phyloP scores from a whole-genome alignment of 2,888 invertebrate species.

The Aromia moschata region DNA sequence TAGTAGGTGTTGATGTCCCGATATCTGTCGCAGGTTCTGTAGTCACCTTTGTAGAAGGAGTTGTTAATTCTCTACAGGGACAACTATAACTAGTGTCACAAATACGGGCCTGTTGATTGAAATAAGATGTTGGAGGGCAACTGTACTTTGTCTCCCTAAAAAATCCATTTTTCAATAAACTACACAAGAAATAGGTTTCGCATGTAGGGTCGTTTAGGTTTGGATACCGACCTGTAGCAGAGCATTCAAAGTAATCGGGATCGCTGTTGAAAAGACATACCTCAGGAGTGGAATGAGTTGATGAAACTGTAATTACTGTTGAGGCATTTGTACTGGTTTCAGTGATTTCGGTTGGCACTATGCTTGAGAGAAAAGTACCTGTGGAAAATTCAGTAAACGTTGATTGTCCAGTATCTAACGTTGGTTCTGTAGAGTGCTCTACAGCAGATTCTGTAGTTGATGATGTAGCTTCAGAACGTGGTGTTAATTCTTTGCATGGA shows the following conservation, averaged over 20 bases:
- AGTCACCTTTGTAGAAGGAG: constrained; percentile 3
- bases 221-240: constrained; percentile 33
- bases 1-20: not conserved
- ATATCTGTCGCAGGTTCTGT: not conserved
- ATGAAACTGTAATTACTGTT: not conserved
- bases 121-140: constrained; percentile 62
- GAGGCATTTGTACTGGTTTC: not conserved
- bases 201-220: constrained; percentile 56
- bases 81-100: constrained; percentile 49
- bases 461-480: no score
- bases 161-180: constrained; percentile 52
- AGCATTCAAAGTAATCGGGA: constrained; percentile 31
- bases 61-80: constrained; percentile 34
- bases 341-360: not conserved
- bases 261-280: constrained; percentile 23
- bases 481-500: constrained; percentile 11
- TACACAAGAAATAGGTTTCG: constrained; percentile 62
- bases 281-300: not conserved
- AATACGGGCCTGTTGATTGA: constrained; percentile 57
- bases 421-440: no score
- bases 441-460: no score
- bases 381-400: not conserved
- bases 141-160: constrained; percentile 60
- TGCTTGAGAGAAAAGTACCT: not conserved
- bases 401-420: no score